Base-by-base conservation (phyloP, 1,140 invertebrate species). In the Drosophila littoralis region DNA sequence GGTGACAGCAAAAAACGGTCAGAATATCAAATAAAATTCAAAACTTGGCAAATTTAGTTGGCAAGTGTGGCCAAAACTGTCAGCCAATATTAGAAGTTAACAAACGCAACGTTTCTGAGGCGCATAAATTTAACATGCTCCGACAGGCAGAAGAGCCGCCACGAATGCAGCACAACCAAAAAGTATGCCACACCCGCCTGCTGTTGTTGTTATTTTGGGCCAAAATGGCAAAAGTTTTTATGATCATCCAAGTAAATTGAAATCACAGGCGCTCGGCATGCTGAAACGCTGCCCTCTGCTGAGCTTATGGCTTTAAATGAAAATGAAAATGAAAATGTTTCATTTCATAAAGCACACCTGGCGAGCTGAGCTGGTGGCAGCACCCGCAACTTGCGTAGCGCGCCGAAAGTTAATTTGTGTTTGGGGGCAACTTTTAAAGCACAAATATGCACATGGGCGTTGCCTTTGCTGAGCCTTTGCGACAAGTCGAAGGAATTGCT, bases 271-370 rank as follows among this genome's bases (percentile, higher is more conserved):
- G 42, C 54, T 55, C 52, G 17, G 38, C 13, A 38, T n/a, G 28
- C 10, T 10, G 35, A 42, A 9, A 35, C 7, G 32, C 32, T 57
- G 48, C 43, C 8, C 55, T 52, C 38, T 38, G 66, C 43, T 75
- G 40, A 57, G 64, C 65, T 83, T 75, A 63, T 70, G 76, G 32
- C 46, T 46, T 45, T 36, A 42, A 64, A 63, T 38, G 45, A 63
- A 69, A 60, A 73, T 38, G 45, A 63, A 69, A 60, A 73, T 59
- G 38, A 65, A 55, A 64, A 65, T 57, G 65, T 82, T 75, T 79
- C 76, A 75, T 81, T 88, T 88, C 52, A 82, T 82, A 77, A 82
- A 86, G 81, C 77, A 86, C 83, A 86, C 79, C 82, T 86, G 83
- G 48, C 75, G 38, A 54, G 42, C 9, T 12, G 13, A 32, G 22